Evolutionary conservation across 2,797 vertebrate genomes (phyloP).

Genomic region (Channa striata): DNA sequence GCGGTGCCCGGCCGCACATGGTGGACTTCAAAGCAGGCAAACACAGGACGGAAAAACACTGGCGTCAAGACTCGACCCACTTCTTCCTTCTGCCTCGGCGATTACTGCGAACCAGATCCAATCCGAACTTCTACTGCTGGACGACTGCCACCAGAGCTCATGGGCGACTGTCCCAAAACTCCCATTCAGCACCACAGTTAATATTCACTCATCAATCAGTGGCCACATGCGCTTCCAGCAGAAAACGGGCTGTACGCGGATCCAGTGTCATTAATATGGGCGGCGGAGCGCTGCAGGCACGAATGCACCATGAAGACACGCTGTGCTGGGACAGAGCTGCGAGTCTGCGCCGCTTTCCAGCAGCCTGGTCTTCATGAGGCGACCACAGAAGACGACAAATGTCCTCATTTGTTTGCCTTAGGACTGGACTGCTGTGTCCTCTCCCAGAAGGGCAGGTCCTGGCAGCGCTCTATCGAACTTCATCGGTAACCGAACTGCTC

Average conservation of each 20-base stretch:
- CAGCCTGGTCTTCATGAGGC: slow-evolving; percentile 40
- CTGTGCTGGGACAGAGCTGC: slow-evolving; percentile 38
- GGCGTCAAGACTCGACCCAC: slow-evolving; percentile 12
- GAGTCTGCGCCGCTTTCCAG: slow-evolving; percentile 55
- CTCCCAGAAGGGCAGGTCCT: slow-evolving; percentile 43
- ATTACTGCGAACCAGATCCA: slow-evolving; percentile 42
- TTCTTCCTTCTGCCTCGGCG: slow-evolving; percentile 23
- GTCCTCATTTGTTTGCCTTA: slow-evolving; percentile 55
- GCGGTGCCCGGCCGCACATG: slow-evolving; percentile 92
- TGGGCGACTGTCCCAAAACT: slow-evolving; percentile 54
- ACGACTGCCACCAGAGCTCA: slow-evolving; percentile 48
- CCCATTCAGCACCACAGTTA: slow-evolving; percentile 63
- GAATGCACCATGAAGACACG: slow-evolving; percentile 50
- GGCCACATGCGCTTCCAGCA: slow-evolving; percentile 29
- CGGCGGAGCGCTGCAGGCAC: slow-evolving; percentile 41
- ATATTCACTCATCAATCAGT: slow-evolving; percentile 33
- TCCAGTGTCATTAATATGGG: slow-evolving; percentile 70
- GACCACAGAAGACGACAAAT: slow-evolving; percentile 13
- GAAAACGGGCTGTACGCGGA: slow-evolving; percentile 45
- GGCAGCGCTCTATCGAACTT: slow-evolving; percentile 49
- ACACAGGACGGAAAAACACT: slow-evolving; percentile 25
- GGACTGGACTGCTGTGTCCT: slow-evolving; percentile 36
- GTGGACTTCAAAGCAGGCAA: slow-evolving; percentile 86
- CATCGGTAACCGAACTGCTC: slow-evolving; percentile 40
- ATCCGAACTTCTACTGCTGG: slow-evolving; percentile 58